Evolutionary conservation across 2,113 vertebrate genomes (phyloP).

Genomic region (Alethe castanea): DNA sequence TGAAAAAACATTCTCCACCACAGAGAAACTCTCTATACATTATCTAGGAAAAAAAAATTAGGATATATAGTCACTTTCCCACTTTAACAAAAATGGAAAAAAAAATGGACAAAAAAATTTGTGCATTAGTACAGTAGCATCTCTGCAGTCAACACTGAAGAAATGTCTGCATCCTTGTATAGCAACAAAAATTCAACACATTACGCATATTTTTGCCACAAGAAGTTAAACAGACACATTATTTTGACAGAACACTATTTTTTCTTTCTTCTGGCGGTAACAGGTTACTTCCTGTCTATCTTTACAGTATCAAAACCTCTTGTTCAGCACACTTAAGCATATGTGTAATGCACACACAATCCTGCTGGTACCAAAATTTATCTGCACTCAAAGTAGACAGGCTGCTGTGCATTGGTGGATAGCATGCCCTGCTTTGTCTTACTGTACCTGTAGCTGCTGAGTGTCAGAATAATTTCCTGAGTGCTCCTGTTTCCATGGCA

Average conservation of each 20-base stretch:
- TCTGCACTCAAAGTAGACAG: not conserved
- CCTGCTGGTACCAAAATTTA: not conserved
- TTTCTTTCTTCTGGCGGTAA: not conserved
- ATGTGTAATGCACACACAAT: not conserved
- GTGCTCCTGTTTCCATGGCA: not conserved
- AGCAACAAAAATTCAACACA: not conserved
- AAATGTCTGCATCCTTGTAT: no score
- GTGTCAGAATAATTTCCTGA: not conserved
- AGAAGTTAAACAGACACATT: not conserved
- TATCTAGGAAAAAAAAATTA: not conserved
- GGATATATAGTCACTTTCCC: not conserved
- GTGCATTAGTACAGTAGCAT: not conserved
- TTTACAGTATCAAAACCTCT: not conserved
- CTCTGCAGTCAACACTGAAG: not conserved
- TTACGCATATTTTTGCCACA: not conserved
- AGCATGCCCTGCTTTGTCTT: not conserved
- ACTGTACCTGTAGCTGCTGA: not conserved
- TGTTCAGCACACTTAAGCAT: not conserved
- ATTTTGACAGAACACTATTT: not conserved
- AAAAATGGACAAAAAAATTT: rapidly evolving
- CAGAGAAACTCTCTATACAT: not conserved
- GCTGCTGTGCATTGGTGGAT: not conserved
- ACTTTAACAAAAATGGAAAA: not conserved
- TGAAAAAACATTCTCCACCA: not conserved
- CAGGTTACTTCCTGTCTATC: not conserved